A percentile compares a stretch with the other conserved stretches of the same genome.
phyloP scores from a whole-genome alignment of 1,140 invertebrate species.

The Palaemon carinicauda region DNA sequence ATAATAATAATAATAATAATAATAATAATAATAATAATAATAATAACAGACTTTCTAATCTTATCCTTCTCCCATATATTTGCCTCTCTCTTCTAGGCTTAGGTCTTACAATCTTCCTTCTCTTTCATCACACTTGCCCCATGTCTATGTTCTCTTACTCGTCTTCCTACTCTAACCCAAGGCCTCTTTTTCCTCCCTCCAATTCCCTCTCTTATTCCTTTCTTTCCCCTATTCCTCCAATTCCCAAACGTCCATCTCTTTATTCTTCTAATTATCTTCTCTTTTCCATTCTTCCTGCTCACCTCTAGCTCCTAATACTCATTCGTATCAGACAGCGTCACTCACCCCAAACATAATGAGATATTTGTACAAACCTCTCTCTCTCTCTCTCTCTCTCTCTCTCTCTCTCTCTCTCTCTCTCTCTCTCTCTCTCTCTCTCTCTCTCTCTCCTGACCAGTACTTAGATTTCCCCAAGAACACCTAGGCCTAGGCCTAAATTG shows the following conservation, averaged over 20 bases:
- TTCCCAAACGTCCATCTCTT: background rate
- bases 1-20: no score
- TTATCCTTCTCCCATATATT: background rate
- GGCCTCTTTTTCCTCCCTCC: background rate
- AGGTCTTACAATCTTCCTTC: background rate
- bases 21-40: no score
- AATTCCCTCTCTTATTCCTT: background rate
- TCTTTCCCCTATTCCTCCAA: background rate
- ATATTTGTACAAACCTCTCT: no score
- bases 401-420: no score
- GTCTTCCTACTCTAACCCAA: background rate
- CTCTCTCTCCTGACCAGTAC: no score
- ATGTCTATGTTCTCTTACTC: background rate
- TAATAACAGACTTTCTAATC: background rate
- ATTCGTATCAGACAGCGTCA: background rate
- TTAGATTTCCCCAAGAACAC: no score
- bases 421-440: no score
- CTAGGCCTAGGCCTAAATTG: no score
- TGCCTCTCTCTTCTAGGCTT: background rate
- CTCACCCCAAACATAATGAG: background rate
- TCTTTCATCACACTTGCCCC: background rate
- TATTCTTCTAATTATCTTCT: background rate
- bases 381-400: no score
- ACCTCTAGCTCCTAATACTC: background rate
- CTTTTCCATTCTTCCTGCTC: background rate